Percentiles rank a stretch among this genome's conserved stretches.
These are phyloP conservation scores for Drosophila fulvimacula DNA, from an alignment of 2,888 invertebrate genomes.

Conservation along the genomic window DNA sequence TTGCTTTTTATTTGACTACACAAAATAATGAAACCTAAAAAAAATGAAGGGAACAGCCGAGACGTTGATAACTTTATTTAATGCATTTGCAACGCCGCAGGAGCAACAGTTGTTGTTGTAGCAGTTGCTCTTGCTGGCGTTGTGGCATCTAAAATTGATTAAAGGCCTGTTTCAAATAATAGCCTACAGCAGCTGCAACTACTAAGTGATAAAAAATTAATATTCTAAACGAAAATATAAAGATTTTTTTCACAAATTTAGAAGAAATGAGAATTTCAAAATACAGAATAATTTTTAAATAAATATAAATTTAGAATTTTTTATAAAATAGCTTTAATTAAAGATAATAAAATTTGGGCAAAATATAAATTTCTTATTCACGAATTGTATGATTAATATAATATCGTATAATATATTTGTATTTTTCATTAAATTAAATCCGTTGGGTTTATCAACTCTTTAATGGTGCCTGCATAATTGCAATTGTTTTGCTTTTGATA, in stretches of 20 bases:
- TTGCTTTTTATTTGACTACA: conserved; percentile 59
- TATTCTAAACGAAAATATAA: not conserved
- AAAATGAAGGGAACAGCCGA: conserved; percentile 13
- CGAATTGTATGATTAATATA: not conserved
- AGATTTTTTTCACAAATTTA: not conserved
- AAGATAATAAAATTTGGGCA: not conserved
- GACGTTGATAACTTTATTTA: conserved; percentile 73
- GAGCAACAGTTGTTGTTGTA: conserved; percentile 55
- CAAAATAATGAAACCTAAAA: conserved; percentile 34
- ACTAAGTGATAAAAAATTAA: not conserved
- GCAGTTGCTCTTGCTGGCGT: conserved; percentile 6
- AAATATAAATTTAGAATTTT: not conserved
- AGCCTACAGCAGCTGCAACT: conserved; percentile 33
- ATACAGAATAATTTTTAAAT: not conserved
- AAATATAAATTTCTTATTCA: not conserved
- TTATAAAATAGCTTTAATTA: not conserved
- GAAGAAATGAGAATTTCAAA: not conserved
- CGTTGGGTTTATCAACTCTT: not conserved
- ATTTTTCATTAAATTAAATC: not conserved
- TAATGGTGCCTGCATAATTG: not conserved
- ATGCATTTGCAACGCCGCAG: conserved; percentile 65
- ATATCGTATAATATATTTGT: not conserved
- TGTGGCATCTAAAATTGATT: conserved; percentile 30
- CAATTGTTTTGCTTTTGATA: not conserved
- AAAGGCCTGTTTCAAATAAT: not conserved